Percentiles rank a stretch among this genome's conserved stretches.
phyloP scores from a whole-genome alignment of 2,797 vertebrate genomes.

The Huso huso region DNA sequence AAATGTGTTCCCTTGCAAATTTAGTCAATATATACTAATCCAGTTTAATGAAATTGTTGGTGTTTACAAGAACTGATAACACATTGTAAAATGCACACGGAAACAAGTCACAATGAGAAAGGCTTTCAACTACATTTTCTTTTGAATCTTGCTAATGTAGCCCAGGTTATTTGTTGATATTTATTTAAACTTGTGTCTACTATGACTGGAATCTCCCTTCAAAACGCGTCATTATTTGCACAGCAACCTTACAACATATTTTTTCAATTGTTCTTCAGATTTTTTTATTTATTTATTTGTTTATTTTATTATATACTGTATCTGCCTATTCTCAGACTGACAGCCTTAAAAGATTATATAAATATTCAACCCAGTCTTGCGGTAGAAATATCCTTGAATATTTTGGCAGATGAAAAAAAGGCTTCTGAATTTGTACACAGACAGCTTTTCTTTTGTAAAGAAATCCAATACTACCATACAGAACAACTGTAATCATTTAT shows the following conservation, averaged over 20 bases:
- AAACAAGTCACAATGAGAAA: too few species aligned
- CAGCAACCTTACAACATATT: too few species aligned
- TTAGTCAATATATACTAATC: constrained; percentile 68
- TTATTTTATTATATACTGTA: neutral
- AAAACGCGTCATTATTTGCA: too few species aligned
- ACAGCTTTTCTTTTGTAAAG: constrained; percentile 71
- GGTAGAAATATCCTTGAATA: constrained; percentile 71
- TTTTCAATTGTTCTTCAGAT: too few species aligned
- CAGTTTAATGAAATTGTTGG: constrained; percentile 43
- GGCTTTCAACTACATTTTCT: too few species aligned
- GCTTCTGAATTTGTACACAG: constrained; percentile 76
- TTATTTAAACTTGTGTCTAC: too few species aligned
- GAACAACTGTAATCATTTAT: constrained; percentile 78
- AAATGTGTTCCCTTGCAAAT: constrained; percentile 64
- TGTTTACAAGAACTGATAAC: neutral
- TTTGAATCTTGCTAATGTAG: too few species aligned
- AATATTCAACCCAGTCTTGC: neutral
- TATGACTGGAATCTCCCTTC: too few species aligned
- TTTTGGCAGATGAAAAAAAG: constrained; percentile 76
- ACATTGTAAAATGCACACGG: neutral
- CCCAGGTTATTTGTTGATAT: too few species aligned
- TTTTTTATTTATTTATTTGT: too few species aligned
- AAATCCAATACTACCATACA: constrained; percentile 68
- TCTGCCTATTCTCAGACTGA: neutral
- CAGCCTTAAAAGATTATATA: neutral